Conservation (phyloP, 2,888 invertebrate genomes). For the Nephrotoma guestfalica region DNA sequence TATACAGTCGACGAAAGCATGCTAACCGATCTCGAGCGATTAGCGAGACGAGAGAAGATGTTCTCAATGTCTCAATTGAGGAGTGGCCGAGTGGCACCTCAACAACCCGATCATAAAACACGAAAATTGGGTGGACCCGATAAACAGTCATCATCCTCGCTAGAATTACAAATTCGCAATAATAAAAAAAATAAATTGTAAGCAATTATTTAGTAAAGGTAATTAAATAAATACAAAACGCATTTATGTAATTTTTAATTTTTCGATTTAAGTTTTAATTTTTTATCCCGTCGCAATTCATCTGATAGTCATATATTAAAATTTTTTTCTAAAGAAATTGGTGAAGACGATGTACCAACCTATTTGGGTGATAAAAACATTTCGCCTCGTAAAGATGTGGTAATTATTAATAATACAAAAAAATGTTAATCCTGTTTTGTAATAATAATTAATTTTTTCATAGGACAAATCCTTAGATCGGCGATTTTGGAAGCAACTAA, state of each 20-base stretch:
- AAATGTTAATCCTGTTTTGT: neutral
- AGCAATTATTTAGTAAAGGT: neutral
- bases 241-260: neutral
- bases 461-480: conserved; percentile 65
- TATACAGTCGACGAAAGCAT: conserved; percentile 27
- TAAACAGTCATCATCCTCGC: neutral
- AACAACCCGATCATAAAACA: conserved; percentile 9
- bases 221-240: neutral
- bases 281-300: conserved; percentile 29
- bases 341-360: conserved; percentile 4
- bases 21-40: conserved; percentile 49
- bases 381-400: conserved; percentile 32
- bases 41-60: conserved; percentile 39
- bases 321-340: conserved; percentile 23
- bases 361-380: conserved; percentile 9
- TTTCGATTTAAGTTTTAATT: conserved; percentile 23
- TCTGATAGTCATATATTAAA: conserved; percentile 25
- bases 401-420: conserved; percentile 15
- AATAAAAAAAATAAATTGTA: conserved; percentile 10
- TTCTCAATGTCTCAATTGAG: conserved; percentile 34
- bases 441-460: conserved; percentile 17
- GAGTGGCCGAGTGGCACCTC: conserved; percentile 23
- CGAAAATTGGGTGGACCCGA: neutral
- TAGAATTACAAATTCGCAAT: neutral
- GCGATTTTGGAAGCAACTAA: conserved; percentile 67